Evolutionary conservation across 2,797 vertebrate species (phyloP).

Genomic region (Hypotaenidia okinawae): DNA sequence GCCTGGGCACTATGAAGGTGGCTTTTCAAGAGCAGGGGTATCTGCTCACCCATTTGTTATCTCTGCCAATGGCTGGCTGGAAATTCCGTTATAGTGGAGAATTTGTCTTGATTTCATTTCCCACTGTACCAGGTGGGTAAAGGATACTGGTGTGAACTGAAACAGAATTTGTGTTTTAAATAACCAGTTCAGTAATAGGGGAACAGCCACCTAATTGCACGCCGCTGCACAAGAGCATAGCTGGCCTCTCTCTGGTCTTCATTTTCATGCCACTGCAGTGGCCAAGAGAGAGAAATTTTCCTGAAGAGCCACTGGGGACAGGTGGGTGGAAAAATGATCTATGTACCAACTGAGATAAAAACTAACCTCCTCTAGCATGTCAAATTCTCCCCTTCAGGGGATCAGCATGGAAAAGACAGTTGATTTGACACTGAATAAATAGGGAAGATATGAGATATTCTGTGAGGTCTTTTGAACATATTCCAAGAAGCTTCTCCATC

Average conservation of each 20-base stretch:
- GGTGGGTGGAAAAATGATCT: slow-evolving; percentile 58
- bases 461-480: slow-evolving; percentile 30
- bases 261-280: slow-evolving; percentile 21
- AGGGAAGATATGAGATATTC: slow-evolving; percentile 44
- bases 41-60: not conserved
- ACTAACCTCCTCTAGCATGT: slow-evolving; percentile 6
- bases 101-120: not conserved
- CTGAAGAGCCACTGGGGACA: slow-evolving; percentile 53
- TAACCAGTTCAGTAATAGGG: not conserved
- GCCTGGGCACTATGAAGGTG: not conserved
- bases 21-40: not conserved
- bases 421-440: slow-evolving; percentile 38
- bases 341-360: slow-evolving; percentile 54
- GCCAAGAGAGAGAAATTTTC: slow-evolving; percentile 29
- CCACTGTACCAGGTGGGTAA: not conserved
- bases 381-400: slow-evolving; percentile 36
- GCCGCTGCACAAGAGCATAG: not conserved
- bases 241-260: not conserved
- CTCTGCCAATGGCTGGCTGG: not conserved
- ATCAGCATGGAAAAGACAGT: slow-evolving; percentile 24
- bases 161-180: not conserved
- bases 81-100: not conserved
- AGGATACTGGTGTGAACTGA: not conserved
- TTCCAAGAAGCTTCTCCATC: slow-evolving; percentile 31
- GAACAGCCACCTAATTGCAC: not conserved